These are phyloP conservation scores for Sarotherodon lohbergeri DNA, from an alignment of 2,113 vertebrate genomes.

Conservation along the genomic window DNA sequence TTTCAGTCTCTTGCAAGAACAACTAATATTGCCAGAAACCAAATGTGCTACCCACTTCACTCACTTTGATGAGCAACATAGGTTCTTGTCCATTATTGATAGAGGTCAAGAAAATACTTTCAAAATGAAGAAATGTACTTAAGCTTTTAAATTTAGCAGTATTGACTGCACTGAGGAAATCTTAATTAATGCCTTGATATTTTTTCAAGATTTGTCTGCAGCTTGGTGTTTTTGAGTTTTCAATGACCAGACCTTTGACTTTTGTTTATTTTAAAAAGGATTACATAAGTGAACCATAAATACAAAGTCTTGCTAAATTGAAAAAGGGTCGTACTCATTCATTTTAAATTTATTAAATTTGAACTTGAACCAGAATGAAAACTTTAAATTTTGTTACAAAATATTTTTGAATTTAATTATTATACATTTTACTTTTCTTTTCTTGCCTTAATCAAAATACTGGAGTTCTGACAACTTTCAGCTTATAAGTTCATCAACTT, in stretches of 20 bases:
- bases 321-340: not conserved
- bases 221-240: not conserved
- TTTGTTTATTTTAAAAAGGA: not conserved
- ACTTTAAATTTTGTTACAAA: not conserved
- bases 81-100: not conserved
- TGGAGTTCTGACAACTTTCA: not conserved
- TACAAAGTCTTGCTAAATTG: not conserved
- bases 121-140: not conserved
- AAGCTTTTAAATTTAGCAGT: not conserved
- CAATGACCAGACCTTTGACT: not conserved
- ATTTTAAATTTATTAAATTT: not conserved
- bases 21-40: not conserved
- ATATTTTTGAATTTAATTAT: not conserved
- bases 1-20: not conserved
- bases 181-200: not conserved
- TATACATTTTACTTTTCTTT: not conserved
- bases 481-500: not conserved
- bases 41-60: not conserved
- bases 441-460: not conserved
- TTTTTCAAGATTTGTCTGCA: not conserved
- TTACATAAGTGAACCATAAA: not conserved
- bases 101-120: not conserved
- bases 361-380: not conserved
- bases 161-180: not conserved
- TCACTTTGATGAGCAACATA: not conserved